Evolutionary conservation across 37 sponge, comb jelly and placozoan species (phyloP).

Genomic region (Spongilla lacustris): DNA sequence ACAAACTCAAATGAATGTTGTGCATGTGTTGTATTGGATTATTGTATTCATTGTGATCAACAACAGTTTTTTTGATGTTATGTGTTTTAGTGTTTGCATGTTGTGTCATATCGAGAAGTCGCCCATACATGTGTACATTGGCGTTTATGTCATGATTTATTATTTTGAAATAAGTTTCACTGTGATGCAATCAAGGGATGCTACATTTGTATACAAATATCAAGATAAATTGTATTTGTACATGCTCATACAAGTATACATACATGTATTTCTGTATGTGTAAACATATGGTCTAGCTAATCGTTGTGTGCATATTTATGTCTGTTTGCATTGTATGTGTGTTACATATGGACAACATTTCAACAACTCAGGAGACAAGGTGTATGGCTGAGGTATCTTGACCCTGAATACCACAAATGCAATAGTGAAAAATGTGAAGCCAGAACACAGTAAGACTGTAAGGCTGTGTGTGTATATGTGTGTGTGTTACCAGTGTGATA

Average conservation of each 20-base stretch:
- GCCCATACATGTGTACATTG: constrained; percentile 1
- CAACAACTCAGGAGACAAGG: not conserved
- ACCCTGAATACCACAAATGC: not conserved
- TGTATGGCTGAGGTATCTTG: not conserved
- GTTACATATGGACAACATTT: constrained; percentile 1
- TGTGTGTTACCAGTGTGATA: not conserved
- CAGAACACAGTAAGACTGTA: not conserved
- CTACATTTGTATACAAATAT: too few relatives aligned
- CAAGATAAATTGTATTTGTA: too few relatives aligned
- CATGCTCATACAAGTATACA: not conserved
- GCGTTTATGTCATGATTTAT: not conserved
- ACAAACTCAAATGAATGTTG: not conserved
- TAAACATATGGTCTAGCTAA: constrained; percentile 1
- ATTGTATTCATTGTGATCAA: not conserved
- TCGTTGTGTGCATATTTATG: constrained; percentile 1
- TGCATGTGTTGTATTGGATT: not conserved
- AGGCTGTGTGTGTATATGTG: not conserved
- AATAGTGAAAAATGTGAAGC: not conserved
- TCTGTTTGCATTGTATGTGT: not conserved
- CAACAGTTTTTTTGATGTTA: not conserved
- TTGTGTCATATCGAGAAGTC: not conserved
- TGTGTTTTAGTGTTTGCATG: not conserved
- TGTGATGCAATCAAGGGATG: not conserved
- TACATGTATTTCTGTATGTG: not conserved
- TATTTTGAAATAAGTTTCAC: not conserved